phyloP scores from a whole-genome alignment of 2,797 vertebrate genomes.

The Dicrostonyx torquatus region DNA sequence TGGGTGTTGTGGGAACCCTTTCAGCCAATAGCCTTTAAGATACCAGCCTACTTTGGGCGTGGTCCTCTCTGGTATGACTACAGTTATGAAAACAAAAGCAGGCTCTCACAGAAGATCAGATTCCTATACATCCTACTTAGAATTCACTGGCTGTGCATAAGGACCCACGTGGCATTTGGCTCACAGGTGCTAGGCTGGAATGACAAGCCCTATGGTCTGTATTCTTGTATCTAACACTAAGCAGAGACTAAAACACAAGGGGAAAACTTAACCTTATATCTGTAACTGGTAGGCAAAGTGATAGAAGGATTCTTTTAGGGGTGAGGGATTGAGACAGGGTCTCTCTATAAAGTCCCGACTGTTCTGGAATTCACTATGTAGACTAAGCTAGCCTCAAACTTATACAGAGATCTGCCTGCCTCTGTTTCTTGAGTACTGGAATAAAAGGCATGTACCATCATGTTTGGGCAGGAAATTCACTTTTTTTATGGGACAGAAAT shows the following conservation, averaged over 20 bases:
- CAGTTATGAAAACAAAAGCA: background rate
- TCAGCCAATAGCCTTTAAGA: too few relatives aligned
- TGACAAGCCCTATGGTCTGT: background rate
- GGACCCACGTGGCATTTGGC: background rate
- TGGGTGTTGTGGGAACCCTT: too few relatives aligned
- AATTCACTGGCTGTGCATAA: background rate
- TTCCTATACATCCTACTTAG: background rate
- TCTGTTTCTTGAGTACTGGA: background rate
- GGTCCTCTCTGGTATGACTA: too few relatives aligned
- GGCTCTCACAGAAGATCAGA: background rate
- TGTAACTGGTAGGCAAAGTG: background rate
- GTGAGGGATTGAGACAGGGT: background rate
- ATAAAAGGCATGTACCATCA: background rate
- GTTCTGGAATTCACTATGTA: background rate
- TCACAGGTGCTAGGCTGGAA: background rate
- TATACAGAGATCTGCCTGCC: background rate
- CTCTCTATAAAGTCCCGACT: background rate
- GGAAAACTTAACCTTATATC: background rate
- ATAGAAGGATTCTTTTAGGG: background rate
- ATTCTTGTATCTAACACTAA: background rate
- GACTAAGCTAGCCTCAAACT: background rate
- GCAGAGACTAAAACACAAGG: conserved; percentile 10
- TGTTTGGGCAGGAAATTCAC: background rate
- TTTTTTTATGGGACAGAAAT: background rate
- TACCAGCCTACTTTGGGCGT: too few relatives aligned